Percentiles rank a stretch among this genome's conserved stretches.
Evolutionary conservation across 1,140 invertebrate genomes (phyloP).

Genomic region (Sitobion miscanthi): DNA sequence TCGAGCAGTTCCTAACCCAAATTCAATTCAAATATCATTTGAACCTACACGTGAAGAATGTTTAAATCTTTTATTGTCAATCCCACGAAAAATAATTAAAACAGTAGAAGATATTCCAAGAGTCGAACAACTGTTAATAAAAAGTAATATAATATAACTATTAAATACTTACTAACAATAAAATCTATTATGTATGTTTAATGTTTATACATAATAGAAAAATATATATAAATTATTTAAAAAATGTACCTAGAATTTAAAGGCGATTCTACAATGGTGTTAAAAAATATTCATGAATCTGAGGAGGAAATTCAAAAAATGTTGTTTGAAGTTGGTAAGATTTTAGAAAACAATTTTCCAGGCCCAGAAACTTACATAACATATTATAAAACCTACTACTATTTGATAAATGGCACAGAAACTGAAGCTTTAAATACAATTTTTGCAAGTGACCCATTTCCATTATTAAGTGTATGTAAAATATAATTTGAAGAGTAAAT

Average conservation of each 20-base stretch:
- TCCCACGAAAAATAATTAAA: conserved; percentile 72
- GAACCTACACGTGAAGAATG: conserved; percentile 70
- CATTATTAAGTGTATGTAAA: conserved; percentile 64
- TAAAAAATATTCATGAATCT: conserved; percentile 61
- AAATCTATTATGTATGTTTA: background rate
- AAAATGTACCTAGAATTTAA: conserved; percentile 52
- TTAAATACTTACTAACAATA: background rate
- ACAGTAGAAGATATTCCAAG: conserved; percentile 73
- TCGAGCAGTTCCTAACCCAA: conserved; percentile 65
- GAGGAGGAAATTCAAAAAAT: conserved; percentile 67
- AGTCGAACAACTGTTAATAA: conserved; percentile 79
- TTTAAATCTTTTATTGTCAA: conserved; percentile 66
- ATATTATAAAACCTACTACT: conserved; percentile 72
- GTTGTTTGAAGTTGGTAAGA: conserved; percentile 67
- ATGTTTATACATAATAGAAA: too few relatives aligned
- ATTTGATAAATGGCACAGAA: conserved; percentile 76
- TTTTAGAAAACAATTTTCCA: conserved; percentile 69
- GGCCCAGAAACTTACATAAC: conserved; percentile 74
- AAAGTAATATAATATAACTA: conserved; percentile 64
- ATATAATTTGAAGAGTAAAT: conserved; percentile 8
- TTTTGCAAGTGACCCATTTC: conserved; percentile 70
- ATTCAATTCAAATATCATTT: conserved; percentile 66
- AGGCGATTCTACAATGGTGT: conserved; percentile 60
- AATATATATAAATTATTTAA: background rate
- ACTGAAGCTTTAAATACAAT: conserved; percentile 71